Evolutionary conservation across 2,113 vertebrate species (phyloP).

Genomic region (Thamnaconus septentrionalis): DNA sequence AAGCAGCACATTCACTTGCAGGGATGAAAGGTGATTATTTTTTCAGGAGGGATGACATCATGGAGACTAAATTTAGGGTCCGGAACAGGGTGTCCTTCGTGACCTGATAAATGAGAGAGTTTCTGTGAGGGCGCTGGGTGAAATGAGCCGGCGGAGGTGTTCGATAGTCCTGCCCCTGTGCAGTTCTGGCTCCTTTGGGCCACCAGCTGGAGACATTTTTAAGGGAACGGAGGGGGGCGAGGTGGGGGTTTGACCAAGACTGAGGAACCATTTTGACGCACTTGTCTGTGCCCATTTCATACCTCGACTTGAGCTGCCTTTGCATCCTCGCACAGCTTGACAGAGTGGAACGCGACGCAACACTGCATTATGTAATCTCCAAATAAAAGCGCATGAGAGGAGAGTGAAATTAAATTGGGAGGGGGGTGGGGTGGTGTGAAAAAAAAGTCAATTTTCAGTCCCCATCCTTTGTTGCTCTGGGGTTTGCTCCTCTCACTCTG

Average conservation of each 20-base stretch:
- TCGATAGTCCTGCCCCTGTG: not conserved
- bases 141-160: not conserved
- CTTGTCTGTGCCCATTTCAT: conserved; percentile 35
- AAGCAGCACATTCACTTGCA: not conserved
- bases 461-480: conserved; percentile 9
- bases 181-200: conserved; percentile 8
- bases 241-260: not conserved
- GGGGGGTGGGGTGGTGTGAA: not conserved
- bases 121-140: not conserved
- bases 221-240: not conserved
- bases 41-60: conserved; percentile 24
- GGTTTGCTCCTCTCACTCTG: not conserved
- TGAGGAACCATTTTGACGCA: conserved; percentile 65
- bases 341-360: not conserved
- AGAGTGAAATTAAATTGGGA: not conserved
- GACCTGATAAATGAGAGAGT: conserved; percentile 17
- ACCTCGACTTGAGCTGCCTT: conserved; percentile 16
- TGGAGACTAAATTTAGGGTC: conserved; percentile 3
- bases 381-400: conserved; percentile 11
- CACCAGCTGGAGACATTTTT: conserved; percentile 3
- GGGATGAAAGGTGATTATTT: not conserved
- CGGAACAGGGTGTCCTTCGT: conserved; percentile 40
- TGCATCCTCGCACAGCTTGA: conserved; percentile 6
- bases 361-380: conserved; percentile 22
- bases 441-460: not conserved